These are phyloP conservation scores for Acestrorhynchus altus DNA, from an alignment of 2,797 vertebrate species.

Conservation along the genomic window DNA sequence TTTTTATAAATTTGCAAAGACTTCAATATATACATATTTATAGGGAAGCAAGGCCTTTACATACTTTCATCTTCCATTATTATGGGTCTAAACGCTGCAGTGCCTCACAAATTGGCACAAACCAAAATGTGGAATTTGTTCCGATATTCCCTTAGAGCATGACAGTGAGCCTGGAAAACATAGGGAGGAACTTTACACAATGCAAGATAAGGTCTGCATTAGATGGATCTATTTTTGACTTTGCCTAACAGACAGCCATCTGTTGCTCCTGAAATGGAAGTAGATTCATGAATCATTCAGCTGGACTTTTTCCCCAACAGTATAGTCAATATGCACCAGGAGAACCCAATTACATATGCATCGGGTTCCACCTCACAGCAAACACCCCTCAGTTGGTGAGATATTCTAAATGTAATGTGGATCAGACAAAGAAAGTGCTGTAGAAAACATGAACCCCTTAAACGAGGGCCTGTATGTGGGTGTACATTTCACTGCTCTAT, in stretches of 20 bases:
- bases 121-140: slow-evolving; percentile 10
- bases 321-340: slow-evolving; percentile 25
- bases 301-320: slow-evolving; percentile 28
- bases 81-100: not conserved
- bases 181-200: slow-evolving; percentile 4
- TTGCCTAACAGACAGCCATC: slow-evolving; percentile 52
- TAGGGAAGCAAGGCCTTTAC: not conserved
- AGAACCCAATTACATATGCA: slow-evolving; percentile 39
- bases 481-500: too few relatives aligned
- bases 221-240: slow-evolving; percentile 52
- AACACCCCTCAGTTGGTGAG: not conserved
- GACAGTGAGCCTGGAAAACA: slow-evolving; percentile 34
- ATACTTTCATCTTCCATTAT: slow-evolving; percentile 5
- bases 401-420: not conserved
- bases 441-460: not conserved
- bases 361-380: slow-evolving; percentile 9
- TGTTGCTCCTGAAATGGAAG: slow-evolving; percentile 55
- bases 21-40: too few relatives aligned
- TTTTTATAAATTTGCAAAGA: too few relatives aligned
- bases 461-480: not conserved
- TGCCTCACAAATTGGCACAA: not conserved
- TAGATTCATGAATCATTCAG: slow-evolving; percentile 56
- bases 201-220: slow-evolving; percentile 42
- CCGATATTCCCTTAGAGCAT: slow-evolving; percentile 22
- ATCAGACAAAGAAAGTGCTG: not conserved